phyloP scores from a whole-genome alignment of 2,113 vertebrate species.

The Callospermophilus lateralis region DNA sequence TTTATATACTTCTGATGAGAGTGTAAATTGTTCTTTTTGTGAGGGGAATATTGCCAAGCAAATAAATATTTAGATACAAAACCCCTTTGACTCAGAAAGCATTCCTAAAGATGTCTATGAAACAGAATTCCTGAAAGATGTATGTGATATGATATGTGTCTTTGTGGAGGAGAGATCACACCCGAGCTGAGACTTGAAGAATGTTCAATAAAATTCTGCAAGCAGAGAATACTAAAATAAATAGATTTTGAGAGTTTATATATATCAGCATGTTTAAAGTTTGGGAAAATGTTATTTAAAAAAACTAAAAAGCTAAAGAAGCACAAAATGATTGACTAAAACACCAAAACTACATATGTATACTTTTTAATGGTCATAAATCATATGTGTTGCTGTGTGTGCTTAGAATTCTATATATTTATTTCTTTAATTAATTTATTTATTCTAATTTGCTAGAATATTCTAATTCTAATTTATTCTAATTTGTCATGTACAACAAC shows the following conservation, averaged over 20 bases:
- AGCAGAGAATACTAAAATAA: not conserved
- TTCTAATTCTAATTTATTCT: no score
- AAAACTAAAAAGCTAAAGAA: not conserved
- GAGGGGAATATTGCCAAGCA: not conserved
- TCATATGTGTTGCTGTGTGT: not conserved
- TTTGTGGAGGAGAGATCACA: not conserved
- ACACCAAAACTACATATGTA: not conserved
- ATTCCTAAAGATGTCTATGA: not conserved
- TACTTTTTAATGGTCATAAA: not conserved
- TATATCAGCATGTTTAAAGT: not conserved
- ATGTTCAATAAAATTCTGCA: not conserved
- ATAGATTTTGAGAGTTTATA: not conserved
- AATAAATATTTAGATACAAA: not conserved
- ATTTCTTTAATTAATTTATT: not conserved
- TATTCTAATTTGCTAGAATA: no score
- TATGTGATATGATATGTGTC: not conserved
- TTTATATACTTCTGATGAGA: not conserved
- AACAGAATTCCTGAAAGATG: not conserved
- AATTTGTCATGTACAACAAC: no score
- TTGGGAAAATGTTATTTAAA: not conserved
- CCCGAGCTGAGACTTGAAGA: not conserved
- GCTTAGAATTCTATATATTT: not conserved
- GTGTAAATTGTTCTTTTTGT: not conserved
- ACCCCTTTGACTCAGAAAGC: not conserved
- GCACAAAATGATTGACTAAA: not conserved